Base-by-base conservation (phyloP, 2,888 invertebrate species). In the Hylaea fasciaria region DNA sequence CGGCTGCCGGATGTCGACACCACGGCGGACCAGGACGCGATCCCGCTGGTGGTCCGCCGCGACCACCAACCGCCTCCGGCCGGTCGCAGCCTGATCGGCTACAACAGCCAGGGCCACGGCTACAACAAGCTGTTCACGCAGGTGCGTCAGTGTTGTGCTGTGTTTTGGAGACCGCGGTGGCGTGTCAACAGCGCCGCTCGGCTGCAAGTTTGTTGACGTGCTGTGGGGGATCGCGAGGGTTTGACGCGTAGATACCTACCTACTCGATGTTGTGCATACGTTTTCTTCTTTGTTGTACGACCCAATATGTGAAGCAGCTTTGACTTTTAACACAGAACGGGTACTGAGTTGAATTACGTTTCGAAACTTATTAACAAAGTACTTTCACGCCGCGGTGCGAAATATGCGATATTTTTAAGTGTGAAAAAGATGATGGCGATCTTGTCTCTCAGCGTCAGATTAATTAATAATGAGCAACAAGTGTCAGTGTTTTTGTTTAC, bases 61-160 rank as follows among this genome's bases (percentile, higher is more conserved):
- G 88, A 88, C 88, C 87, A 87, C 88, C 89, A 88, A 74, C 85
- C 84, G 67, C 85, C 85, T 66, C 87, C 49, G 3, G 32, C 32
- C 10, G 40, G 41, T 87, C 94, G 94, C 92, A 94, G 91, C 91
- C 95, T 95, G 94, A 95, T 96, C 93, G 95, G 95, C 78, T 96
- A 95, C 93, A 95, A 94, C 93, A 95, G 94, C 93, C 94, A 94
- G 87, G 94, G 94, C 87, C 94, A 95, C 83, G 96, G 96, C 85
- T 96, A 96, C 94, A 96, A 96, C 93, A 96, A 96, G 94, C 94
- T 96, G 84, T 96, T 96, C 81, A 95, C 96, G 64, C 96, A 96
- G 96, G 96, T 96, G 85, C 83, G 87, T 74, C 76, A 71, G 65
- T 71, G 63, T 59, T 68, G 63, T 65, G 37, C 3, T 40, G 40